These are phyloP conservation scores for Synergus gifuensis DNA, from an alignment of 2,888 invertebrate genomes.

Conservation along the genomic window DNA sequence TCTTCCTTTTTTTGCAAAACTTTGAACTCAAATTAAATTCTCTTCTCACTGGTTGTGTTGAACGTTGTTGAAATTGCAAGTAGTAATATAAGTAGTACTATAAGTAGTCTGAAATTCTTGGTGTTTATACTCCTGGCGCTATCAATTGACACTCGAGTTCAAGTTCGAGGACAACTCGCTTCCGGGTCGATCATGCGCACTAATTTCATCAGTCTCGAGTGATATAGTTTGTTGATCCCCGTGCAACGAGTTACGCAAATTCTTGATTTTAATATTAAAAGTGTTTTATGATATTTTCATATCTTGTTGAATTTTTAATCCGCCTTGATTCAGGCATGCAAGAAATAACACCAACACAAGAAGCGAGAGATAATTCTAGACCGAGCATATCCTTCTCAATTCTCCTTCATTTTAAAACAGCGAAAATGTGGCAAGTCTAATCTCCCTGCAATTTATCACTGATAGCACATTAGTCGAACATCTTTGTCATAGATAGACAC, in stretches of 20 bases:
- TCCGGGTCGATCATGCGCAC: background rate
- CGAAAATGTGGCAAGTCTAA: background rate
- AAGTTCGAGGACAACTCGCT: conserved; percentile 5
- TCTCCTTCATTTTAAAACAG: background rate
- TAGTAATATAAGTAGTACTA: too few species aligned
- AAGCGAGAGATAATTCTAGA: background rate
- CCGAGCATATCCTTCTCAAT: background rate
- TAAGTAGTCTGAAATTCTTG: background rate
- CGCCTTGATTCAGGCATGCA: background rate
- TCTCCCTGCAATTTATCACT: conserved; percentile 11
- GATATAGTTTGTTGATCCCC: background rate
- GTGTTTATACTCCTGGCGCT: background rate
- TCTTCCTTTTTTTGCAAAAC: background rate
- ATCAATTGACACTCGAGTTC: background rate
- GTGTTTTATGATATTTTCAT: background rate
- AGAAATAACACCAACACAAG: background rate
- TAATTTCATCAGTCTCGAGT: background rate
- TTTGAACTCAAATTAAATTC: background rate
- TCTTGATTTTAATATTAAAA: background rate
- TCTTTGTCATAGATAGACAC: conserved; percentile 14
- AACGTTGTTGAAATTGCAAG: background rate
- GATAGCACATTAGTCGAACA: conserved; percentile 13
- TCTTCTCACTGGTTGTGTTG: background rate
- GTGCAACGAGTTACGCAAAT: background rate
- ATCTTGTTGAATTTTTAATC: background rate